Percentiles rank a stretch among this genome's conserved stretches.
Conservation (phyloP, 2,797 vertebrate genomes). For the Pseudomugil gertrudae region DNA sequence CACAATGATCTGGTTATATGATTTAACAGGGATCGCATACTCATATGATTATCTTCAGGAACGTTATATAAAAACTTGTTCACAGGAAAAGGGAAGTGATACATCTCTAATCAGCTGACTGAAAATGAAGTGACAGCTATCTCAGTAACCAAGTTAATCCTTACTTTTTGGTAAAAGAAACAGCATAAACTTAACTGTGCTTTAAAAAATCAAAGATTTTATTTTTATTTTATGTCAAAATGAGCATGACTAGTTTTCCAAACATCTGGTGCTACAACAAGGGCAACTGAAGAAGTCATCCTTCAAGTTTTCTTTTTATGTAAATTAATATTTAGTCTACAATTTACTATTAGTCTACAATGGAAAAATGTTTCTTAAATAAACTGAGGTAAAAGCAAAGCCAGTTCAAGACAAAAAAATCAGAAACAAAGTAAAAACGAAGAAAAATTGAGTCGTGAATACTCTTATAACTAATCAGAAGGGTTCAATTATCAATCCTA, state of each 20-base stretch:
- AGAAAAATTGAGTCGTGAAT: not conserved
- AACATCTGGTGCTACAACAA: not conserved
- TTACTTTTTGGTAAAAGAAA: not conserved
- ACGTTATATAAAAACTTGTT: not conserved
- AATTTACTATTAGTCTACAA: not conserved
- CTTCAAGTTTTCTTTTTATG: not conserved
- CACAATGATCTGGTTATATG: not conserved
- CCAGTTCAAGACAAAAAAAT: not conserved
- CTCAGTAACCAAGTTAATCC: not conserved
- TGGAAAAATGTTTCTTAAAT: not conserved
- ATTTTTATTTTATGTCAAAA: not conserved
- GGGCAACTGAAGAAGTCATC: not conserved
- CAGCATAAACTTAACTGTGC: not conserved
- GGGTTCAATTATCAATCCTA: not conserved
- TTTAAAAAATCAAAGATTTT: not conserved
- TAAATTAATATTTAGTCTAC: not conserved
- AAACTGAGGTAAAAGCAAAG: not conserved
- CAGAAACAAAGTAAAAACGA: not conserved
- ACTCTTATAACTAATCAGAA: not conserved
- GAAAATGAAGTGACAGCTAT: not conserved
- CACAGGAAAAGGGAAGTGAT: not conserved
- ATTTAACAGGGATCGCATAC: not conserved
- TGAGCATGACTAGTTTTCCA: not conserved
- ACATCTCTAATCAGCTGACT: not conserved
- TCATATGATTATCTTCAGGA: not conserved